These are phyloP conservation scores for Pogonognathellus flavescens DNA, from an alignment of 1,140 invertebrate species.

Conservation along the genomic window DNA sequence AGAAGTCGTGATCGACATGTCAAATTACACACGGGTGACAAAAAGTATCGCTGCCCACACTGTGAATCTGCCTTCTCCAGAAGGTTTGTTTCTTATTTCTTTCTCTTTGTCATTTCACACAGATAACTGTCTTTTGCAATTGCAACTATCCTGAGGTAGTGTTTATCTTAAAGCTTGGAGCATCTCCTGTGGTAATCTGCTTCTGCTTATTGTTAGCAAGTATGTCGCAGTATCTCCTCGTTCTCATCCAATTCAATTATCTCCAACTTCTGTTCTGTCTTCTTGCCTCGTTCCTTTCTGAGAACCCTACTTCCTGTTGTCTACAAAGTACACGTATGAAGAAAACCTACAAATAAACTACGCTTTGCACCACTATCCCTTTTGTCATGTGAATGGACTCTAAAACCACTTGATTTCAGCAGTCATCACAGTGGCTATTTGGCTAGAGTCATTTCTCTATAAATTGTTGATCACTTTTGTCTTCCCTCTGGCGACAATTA, in stretches of 20 bases:
- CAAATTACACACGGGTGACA: conserved; percentile 94
- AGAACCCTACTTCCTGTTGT: conserved; percentile 36
- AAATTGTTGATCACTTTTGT: conserved; percentile 16
- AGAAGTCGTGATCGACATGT: conserved; percentile 92
- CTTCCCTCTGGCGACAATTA: conserved; percentile 10
- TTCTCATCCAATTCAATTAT: conserved; percentile 47
- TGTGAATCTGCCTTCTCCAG: conserved; percentile 94
- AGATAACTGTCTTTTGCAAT: neutral
- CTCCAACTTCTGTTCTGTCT: conserved; percentile 28
- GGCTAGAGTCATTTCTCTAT: neutral
- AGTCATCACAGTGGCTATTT: neutral
- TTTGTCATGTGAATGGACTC: neutral
- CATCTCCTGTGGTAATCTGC: neutral
- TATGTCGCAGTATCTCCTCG: neutral
- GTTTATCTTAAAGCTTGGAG: no score
- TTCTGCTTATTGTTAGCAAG: neutral
- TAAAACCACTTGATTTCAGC: neutral
- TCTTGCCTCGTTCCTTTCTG: conserved; percentile 20
- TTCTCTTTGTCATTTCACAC: conserved; percentile 2
- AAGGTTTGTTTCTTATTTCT: conserved; percentile 74
- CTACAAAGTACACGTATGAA: neutral
- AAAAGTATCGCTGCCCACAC: conserved; percentile 91
- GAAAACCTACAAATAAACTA: neutral
- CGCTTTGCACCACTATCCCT: neutral
- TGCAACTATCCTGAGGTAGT: neutral